Base-by-base conservation (phyloP, 2,888 invertebrate species). In the Smittia aterrima region DNA sequence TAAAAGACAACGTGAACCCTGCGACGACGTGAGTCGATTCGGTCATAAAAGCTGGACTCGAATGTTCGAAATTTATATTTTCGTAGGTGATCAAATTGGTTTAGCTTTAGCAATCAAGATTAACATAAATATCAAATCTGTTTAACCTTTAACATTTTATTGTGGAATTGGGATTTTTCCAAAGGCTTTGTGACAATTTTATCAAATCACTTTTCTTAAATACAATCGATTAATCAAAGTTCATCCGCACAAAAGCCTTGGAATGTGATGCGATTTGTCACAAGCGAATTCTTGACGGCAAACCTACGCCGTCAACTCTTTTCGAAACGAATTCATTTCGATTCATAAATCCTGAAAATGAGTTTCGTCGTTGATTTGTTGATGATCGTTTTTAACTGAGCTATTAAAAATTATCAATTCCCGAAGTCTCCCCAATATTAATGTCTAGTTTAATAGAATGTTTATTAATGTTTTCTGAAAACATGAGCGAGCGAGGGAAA, bases 1-100 rank as follows among this genome's bases (percentile, higher is more conserved):
- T 72, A 72, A 72, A 72, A 64, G 64, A 72, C 72, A 71, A 54
- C 70, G n/a, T 71, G 70, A 71, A 71, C 54, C 53, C 54, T 68
- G 20, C 13, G n/a, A 22, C 16, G 54, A 9, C 6, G 18, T 7
- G 38, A 20, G 24, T 40, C 24, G 2, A n/a, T 32, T 53, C 27
- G 38, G 62, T 72, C 72, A 72, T 72, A 58, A 72, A 71, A 40
- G 58, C 22, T 58, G 22, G 58, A 22, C n/a, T 58, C n/a, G 20
- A 20, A 58, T 22, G 32, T 9, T 32, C 32, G 11, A 47, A 47
- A 47, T 47, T 13, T 58, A 7, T 7, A 58, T 22, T 58, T 22
- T 58, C 7, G 58, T 58, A 58, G 58, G 58, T 58, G 58, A 58
- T 58, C 58, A 58, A 58, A 58, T 58, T 58, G 58, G 58, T 58